phyloP scores from a whole-genome alignment of 2,113 vertebrate species.

The Cyanistes caeruleus region DNA sequence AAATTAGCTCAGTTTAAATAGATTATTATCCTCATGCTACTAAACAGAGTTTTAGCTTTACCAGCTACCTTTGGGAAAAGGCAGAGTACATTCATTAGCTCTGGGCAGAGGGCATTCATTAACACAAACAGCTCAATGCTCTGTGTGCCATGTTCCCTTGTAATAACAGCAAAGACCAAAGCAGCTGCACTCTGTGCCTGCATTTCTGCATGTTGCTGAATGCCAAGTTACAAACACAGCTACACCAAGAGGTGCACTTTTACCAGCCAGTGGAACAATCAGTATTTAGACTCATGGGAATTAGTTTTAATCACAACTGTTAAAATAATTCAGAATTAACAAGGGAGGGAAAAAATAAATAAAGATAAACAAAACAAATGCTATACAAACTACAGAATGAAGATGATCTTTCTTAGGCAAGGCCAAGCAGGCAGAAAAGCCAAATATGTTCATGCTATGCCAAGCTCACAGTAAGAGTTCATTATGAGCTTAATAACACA shows the following conservation, averaged over 20 bases:
- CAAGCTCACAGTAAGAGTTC: background rate
- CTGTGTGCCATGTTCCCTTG: rapidly evolving
- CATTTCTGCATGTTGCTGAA: background rate
- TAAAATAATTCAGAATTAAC: background rate
- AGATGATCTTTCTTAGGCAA: background rate
- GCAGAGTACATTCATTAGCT: background rate
- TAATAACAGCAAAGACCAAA: background rate
- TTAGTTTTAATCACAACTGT: background rate
- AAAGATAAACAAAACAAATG: background rate
- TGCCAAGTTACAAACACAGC: rapidly evolving
- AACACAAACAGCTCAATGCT: too few relatives aligned
- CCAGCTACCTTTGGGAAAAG: background rate
- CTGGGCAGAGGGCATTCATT: background rate
- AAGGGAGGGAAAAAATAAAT: background rate
- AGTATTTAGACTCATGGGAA: background rate
- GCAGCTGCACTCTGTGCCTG: background rate
- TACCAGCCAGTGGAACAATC: background rate
- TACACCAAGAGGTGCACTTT: background rate
- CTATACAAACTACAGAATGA: background rate
- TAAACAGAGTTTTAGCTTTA: background rate
- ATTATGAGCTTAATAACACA: background rate
- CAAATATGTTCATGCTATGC: background rate
- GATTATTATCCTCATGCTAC: background rate
- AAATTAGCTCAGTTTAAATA: background rate
- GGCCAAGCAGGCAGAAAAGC: background rate